phyloP scores from a whole-genome alignment of 2,113 vertebrate species.

The Elachura formosa region DNA sequence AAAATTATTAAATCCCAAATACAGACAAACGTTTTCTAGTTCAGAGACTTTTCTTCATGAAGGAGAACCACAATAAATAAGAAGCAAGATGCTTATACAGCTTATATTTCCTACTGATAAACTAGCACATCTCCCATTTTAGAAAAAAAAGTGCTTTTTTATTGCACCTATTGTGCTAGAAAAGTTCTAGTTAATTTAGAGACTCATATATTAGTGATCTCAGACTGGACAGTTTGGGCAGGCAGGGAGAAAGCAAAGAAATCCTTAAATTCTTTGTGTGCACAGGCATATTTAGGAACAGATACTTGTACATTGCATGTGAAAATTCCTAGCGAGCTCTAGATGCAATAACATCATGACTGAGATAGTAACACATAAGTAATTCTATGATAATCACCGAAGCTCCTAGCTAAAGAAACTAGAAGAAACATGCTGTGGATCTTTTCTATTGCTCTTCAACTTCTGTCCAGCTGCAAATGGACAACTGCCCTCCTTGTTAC shows the following conservation, averaged over 20 bases:
- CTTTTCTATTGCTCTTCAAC: background rate
- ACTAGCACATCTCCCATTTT: background rate
- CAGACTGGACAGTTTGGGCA: background rate
- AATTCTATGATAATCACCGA: background rate
- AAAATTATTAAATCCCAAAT: background rate
- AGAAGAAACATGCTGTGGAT: background rate
- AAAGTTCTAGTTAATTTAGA: background rate
- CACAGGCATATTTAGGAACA: background rate
- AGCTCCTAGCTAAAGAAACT: background rate
- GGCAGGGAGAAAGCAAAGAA: background rate
- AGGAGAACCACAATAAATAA: background rate
- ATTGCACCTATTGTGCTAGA: background rate
- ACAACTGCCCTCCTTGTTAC: background rate
- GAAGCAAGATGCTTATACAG: background rate
- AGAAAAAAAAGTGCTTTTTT: background rate
- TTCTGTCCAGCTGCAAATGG: background rate
- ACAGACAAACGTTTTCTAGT: background rate
- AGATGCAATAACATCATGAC: background rate
- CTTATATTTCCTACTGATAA: background rate
- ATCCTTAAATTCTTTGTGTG: background rate
- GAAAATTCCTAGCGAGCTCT: background rate
- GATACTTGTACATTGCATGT: background rate
- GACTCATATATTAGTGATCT: background rate
- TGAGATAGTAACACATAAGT: background rate
- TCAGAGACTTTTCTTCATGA: background rate